Conservation (phyloP, 2,797 vertebrate genomes). For the Loriculus beryllinus region DNA sequence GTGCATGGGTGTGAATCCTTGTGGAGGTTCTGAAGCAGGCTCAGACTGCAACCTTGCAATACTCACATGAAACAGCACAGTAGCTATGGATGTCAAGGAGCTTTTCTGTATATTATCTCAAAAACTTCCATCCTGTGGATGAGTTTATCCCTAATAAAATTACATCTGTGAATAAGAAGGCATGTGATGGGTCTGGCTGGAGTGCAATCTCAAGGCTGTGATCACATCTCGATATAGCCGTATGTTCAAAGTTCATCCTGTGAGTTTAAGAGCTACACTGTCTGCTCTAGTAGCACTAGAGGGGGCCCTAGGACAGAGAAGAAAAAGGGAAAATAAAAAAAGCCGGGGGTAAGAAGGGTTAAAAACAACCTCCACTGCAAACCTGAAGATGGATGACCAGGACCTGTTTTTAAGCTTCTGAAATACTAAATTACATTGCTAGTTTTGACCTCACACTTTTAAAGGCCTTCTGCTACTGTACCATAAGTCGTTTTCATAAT, state of each 20-base stretch:
- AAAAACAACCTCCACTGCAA: neutral
- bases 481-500: neutral
- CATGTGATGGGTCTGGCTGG: neutral
- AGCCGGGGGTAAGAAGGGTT: neutral
- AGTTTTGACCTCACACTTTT: neutral
- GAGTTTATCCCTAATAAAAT: neutral
- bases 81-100: neutral
- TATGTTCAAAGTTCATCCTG: neutral
- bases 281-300: conserved; percentile 16
- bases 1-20: too few species aligned
- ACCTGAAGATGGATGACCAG: neutral
- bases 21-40: neutral
- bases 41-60: neutral
- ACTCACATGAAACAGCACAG: neutral
- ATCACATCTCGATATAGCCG: accelerated
- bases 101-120: neutral
- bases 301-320: conserved; percentile 52
- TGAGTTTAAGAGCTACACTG: neutral
- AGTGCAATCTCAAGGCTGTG: neutral
- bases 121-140: neutral
- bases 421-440: neutral
- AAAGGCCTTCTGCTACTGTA: neutral
- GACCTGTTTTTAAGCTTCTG: neutral
- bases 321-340: neutral
- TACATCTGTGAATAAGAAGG: neutral